Conservation (phyloP, 2,797 vertebrate species). For the Molossus alvarezi region DNA sequence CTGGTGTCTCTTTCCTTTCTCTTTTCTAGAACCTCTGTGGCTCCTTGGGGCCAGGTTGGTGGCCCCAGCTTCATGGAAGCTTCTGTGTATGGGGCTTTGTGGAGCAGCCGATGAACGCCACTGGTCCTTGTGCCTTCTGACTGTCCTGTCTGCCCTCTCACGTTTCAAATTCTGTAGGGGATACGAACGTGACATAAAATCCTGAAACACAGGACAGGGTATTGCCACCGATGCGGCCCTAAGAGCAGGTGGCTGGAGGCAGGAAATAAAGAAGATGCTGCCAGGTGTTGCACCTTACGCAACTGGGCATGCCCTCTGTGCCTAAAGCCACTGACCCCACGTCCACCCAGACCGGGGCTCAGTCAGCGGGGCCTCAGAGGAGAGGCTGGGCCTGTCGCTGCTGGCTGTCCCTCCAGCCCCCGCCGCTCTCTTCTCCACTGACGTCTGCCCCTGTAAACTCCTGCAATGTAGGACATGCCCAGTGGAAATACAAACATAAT, state of each 20-base stretch:
- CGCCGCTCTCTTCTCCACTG: not conserved
- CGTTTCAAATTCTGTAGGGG: not conserved
- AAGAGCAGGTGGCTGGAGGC: not conserved
- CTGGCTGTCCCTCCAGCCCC: not conserved
- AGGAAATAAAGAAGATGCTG: not conserved
- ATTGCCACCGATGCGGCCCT: not conserved
- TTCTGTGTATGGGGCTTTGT: not conserved
- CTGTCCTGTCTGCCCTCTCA: not conserved
- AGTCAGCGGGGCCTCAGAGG: not conserved
- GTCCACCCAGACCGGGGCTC: not conserved
- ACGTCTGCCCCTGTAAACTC: slow-evolving; percentile 25
- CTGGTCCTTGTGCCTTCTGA: not conserved
- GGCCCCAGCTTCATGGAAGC: not conserved
- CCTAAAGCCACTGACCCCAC: not conserved
- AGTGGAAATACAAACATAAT: slow-evolving; percentile 73
- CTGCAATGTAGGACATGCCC: slow-evolving; percentile 36
- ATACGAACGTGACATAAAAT: not conserved
- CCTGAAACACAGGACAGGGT: not conserved
- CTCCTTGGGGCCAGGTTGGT: not conserved
- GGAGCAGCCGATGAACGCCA: not conserved
- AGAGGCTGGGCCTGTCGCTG: not conserved
- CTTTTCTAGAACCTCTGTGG: not conserved
- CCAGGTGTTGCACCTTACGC: not conserved
- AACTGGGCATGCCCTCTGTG: not conserved
- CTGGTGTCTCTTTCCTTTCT: not conserved